Conservation (phyloP, 92 coral and sea anemone species). For the Siderastrea siderea region DNA sequence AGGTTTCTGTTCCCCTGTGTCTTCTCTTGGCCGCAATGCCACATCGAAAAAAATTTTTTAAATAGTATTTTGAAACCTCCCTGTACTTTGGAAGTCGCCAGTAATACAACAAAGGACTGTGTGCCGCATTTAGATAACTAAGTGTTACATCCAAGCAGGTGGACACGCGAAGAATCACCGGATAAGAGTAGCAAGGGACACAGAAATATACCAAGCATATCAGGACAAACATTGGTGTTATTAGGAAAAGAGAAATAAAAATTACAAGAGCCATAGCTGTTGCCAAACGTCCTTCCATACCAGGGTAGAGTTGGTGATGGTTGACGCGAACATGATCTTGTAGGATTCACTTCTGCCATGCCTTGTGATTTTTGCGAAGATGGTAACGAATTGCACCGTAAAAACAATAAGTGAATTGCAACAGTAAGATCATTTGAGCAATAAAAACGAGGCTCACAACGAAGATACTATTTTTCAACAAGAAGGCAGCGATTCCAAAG, state of each 20-base stretch:
- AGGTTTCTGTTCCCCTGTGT: neutral
- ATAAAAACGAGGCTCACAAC: neutral
- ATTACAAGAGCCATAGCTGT: constrained; percentile 4
- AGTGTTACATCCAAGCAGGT: too few relatives aligned
- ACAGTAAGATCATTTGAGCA: neutral
- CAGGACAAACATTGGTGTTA: constrained; percentile 9
- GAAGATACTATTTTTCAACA: constrained; percentile 3
- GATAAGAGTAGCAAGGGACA: too few relatives aligned
- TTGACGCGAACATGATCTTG: neutral
- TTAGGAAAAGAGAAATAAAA: neutral
- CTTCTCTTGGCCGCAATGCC: neutral
- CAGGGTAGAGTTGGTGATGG: neutral
- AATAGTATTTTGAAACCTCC: neutral
- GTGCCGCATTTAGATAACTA: too few relatives aligned
- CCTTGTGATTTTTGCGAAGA: constrained; percentile 7
- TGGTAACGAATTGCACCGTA: neutral
- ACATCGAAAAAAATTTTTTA: neutral
- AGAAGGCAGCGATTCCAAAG: constrained; percentile 13
- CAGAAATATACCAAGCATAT: neutral
- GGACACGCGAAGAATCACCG: too few relatives aligned
- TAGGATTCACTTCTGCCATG: constrained; percentile 1
- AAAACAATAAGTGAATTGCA: neutral
- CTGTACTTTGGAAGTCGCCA: too few relatives aligned
- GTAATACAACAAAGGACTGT: too few relatives aligned
- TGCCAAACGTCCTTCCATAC: constrained; percentile 10